Percentiles rank a stretch among this genome's conserved stretches.
Conservation (phyloP, 2,113 vertebrate genomes). For the Dicentrarchus labrax region DNA sequence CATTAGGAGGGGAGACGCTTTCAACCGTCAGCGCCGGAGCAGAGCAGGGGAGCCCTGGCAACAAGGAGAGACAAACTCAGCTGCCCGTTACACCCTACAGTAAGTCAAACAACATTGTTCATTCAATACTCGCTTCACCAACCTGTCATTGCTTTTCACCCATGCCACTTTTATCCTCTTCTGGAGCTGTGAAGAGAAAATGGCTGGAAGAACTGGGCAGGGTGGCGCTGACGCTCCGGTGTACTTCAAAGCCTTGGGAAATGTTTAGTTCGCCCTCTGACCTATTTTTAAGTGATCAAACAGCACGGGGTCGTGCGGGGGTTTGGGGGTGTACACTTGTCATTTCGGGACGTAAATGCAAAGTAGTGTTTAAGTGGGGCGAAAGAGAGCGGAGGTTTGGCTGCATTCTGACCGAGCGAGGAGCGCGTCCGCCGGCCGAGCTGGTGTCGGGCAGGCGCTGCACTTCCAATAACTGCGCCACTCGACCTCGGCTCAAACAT, state of each 20-base stretch:
- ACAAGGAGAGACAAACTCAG: constrained; percentile 83
- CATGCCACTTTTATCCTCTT: constrained; percentile 51
- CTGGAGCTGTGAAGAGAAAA: constrained; percentile 64
- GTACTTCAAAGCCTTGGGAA: constrained; percentile 74
- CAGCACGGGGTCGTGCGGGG: neutral
- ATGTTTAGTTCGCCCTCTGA: constrained; percentile 76
- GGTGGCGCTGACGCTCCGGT: constrained; percentile 75
- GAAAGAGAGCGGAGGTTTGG: constrained; percentile 61
- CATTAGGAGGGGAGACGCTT: constrained; percentile 91
- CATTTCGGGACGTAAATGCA: constrained; percentile 50
- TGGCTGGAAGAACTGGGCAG: constrained; percentile 79
- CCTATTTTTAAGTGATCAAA: constrained; percentile 67
- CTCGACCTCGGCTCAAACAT: constrained; percentile 68
- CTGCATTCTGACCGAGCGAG: constrained; percentile 68
- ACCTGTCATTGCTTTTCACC: constrained; percentile 42
- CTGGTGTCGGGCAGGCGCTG: constrained; percentile 67
- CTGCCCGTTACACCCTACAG: constrained; percentile 89
- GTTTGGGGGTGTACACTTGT: constrained; percentile 51
- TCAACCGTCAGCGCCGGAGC: constrained; percentile 90
- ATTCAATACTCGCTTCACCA: constrained; percentile 13
- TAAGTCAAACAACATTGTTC: constrained; percentile 85
- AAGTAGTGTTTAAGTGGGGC: constrained; percentile 67
- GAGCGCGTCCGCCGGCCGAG: constrained; percentile 78
- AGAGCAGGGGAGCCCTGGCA: constrained; percentile 82
- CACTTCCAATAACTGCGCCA: constrained; percentile 82